phyloP scores from a whole-genome alignment of 2,113 vertebrate genomes.

The Siniperca chuatsi region DNA sequence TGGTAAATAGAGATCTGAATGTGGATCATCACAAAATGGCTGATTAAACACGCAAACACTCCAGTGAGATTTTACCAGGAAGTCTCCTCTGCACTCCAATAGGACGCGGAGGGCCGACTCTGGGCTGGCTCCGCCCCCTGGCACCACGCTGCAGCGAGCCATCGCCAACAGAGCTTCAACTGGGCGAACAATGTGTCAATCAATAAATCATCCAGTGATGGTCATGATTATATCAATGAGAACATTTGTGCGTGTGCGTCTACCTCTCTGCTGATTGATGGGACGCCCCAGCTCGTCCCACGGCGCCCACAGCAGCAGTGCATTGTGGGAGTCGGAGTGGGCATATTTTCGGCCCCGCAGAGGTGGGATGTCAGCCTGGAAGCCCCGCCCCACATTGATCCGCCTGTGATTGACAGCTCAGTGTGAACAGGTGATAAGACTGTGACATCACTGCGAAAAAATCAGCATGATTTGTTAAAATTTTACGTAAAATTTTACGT shows the following conservation, averaged over 20 bases:
- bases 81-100: slow-evolving; percentile 66
- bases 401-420: slow-evolving; percentile 45
- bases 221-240: neutral
- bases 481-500: neutral
- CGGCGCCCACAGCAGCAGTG: slow-evolving; percentile 60
- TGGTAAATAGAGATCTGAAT: neutral
- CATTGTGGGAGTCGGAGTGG: slow-evolving; percentile 56
- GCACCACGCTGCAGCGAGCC: slow-evolving; percentile 63
- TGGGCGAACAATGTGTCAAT: slow-evolving; percentile 17
- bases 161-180: slow-evolving; percentile 65
- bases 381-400: slow-evolving; percentile 63
- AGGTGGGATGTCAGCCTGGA: slow-evolving; percentile 63
- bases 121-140: slow-evolving; percentile 37
- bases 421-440: neutral
- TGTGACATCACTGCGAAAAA: no score
- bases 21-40: no score
- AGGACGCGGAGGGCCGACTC: slow-evolving; percentile 59
- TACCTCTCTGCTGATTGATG: slow-evolving; percentile 61
- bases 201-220: neutral
- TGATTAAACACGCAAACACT: neutral
- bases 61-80: slow-evolving; percentile 49
- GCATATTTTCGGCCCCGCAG: neutral
- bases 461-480: neutral
- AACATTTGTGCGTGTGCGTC: neutral
- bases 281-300: slow-evolving; percentile 49